Base-by-base conservation (phyloP, 2,797 vertebrate genomes). In the Picus viridis region DNA sequence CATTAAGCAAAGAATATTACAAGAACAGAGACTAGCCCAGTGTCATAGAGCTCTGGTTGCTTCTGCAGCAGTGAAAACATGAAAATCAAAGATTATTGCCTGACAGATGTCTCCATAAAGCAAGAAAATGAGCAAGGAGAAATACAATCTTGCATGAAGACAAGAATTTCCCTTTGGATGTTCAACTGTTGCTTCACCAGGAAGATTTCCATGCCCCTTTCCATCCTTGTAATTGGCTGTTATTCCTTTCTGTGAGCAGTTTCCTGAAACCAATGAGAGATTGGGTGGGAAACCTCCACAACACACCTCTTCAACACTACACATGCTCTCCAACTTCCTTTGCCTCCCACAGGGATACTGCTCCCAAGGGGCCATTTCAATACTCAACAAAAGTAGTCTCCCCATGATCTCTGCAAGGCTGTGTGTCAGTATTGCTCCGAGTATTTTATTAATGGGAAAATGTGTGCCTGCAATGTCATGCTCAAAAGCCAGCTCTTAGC, bases 81-180 rank as follows among this genome's bases (percentile, higher is more conserved):
- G 54, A 77, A 86, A 92, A 84, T 78, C 81, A 89, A 90, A 89
- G 84, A 57, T 92, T 83, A 74, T 79, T 92, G 87, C 81, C 76
- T 83, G 64, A 82, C 87, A 91, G 85, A 86, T 82, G 76, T 79
- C 92, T 91, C 80, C 65, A 82, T 64, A 83, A 88, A 88, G 84
- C 90, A 96, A 93, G 90, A 89, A 93, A 93, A 75, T 6, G 12
- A 89, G 67, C 61, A 89, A 70, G 16, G 39, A 91, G 65, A 70
- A 89, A 32, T 79, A 63, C 36, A 93, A 62, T 82, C 90, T 93
- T 90, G 67, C 78, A 73, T 81, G 75, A 89, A 86, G 68, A 59
- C 34, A 74, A 29, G 89, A 86, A 93, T 94, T 94, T 94, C 88
- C 73, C 69, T 80, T 83, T 72, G 77, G 79, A 78, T 65, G 53